phyloP scores from a whole-genome alignment of 2,797 vertebrate genomes.

The Urophycis tenuis region DNA sequence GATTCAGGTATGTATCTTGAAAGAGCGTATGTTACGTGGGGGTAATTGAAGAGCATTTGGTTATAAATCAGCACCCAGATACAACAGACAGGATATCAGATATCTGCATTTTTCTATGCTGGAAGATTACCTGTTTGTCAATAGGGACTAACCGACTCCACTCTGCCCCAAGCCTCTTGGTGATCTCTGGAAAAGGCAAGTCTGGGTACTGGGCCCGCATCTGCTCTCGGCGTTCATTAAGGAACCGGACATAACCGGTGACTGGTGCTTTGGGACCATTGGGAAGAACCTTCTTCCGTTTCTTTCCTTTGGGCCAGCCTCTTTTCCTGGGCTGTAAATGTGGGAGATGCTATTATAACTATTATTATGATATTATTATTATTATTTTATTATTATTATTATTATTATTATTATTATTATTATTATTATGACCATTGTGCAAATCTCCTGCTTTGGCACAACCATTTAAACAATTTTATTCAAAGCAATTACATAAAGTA shows the following conservation, averaged over 20 bases:
- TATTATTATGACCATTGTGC: not conserved
- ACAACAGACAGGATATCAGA: not conserved
- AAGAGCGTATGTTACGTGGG: not conserved
- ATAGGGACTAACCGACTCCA: conserved; percentile 87
- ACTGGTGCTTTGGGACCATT: conserved; percentile 96
- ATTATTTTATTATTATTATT: too few species aligned
- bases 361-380: conserved; percentile 11
- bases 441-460: not conserved
- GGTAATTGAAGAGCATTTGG: not conserved
- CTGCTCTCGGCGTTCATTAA: conserved; percentile 90
- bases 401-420: not conserved
- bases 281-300: conserved; percentile 95
- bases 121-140: conserved; percentile 84
- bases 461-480: not conserved
- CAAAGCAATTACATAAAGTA: not conserved
- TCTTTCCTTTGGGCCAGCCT: conserved; percentile 98
- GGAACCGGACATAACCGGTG: conserved; percentile 92
- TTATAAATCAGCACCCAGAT: not conserved
- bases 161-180: conserved; percentile 92
- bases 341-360: conserved; percentile 21
- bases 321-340: conserved; percentile 85
- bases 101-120: not conserved
- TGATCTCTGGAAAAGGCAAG: conserved; percentile 94
- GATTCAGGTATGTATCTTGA: not conserved
- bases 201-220: conserved; percentile 89